Conservation (phyloP, 2,113 vertebrate species). For the Papio anubis region DNA sequence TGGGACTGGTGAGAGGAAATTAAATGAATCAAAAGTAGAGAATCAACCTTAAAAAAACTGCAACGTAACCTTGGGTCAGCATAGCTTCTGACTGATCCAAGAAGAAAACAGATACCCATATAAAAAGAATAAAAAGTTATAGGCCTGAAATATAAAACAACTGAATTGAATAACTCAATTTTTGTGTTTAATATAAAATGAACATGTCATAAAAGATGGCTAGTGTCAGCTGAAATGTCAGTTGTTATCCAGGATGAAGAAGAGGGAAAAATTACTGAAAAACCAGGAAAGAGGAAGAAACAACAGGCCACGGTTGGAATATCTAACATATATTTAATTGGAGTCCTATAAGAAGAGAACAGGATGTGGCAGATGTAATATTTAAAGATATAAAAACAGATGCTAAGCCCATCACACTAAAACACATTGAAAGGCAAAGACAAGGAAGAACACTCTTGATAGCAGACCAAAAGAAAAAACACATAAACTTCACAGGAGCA, state of each 20-base stretch:
- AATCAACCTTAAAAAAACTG: background rate
- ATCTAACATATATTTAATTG: background rate
- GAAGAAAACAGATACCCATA: background rate
- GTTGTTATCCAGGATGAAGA: background rate
- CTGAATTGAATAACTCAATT: background rate
- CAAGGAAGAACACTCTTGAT: background rate
- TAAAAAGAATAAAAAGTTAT: background rate
- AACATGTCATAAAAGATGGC: background rate
- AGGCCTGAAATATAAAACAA: background rate
- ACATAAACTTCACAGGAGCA: background rate
- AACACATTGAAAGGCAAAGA: background rate
- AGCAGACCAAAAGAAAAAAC: background rate
- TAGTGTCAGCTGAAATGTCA: background rate
- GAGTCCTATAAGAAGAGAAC: background rate
- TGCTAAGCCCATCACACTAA: background rate
- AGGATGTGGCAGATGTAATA: background rate
- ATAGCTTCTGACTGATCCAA: background rate
- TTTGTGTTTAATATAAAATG: background rate
- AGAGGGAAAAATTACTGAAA: background rate
- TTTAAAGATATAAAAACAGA: background rate
- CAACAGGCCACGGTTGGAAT: too few species aligned
- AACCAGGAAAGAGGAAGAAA: background rate
- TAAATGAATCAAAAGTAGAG: background rate
- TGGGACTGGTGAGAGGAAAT: too few species aligned
- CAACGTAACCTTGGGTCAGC: background rate